A percentile compares a stretch with the other conserved stretches of the same genome.
phyloP scores from a whole-genome alignment of 2,113 vertebrate species.

The Dicrurus megarhynchus region DNA sequence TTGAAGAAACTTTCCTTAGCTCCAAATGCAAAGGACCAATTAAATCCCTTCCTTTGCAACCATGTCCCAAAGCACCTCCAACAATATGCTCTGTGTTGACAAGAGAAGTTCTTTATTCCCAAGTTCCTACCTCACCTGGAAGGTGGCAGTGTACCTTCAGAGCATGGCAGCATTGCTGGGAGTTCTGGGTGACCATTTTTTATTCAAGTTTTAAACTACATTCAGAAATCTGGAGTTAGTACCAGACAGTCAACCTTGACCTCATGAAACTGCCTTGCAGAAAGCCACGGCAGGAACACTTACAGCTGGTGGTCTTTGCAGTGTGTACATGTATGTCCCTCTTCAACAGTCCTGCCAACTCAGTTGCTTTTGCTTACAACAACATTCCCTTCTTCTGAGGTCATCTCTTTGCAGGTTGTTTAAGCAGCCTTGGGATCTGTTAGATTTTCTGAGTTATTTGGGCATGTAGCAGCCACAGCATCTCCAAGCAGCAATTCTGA shows the following conservation, averaged over 20 bases:
- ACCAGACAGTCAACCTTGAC: background rate
- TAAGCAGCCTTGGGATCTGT: background rate
- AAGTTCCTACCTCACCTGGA: background rate
- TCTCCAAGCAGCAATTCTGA: background rate
- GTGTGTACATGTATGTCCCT: background rate
- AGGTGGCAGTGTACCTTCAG: background rate
- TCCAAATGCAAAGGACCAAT: background rate
- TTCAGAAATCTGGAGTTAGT: background rate
- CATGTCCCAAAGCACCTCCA: background rate
- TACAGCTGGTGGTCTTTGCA: background rate
- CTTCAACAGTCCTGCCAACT: background rate
- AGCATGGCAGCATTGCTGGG: background rate
- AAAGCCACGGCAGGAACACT: background rate
- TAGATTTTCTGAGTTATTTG: background rate
- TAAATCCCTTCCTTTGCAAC: background rate
- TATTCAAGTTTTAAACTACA: background rate
- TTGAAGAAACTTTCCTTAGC: background rate
- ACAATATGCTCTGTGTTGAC: background rate
- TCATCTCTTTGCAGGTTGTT: background rate
- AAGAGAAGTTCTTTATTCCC: background rate
- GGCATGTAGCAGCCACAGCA: background rate
- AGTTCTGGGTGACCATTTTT: background rate
- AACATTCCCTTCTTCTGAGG: background rate
- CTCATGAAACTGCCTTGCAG: background rate
- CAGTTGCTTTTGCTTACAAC: background rate